Percentiles rank a stretch among this genome's conserved stretches.
phyloP scores from a whole-genome alignment of 2,113 vertebrate species.

The Carassius gibelio region DNA sequence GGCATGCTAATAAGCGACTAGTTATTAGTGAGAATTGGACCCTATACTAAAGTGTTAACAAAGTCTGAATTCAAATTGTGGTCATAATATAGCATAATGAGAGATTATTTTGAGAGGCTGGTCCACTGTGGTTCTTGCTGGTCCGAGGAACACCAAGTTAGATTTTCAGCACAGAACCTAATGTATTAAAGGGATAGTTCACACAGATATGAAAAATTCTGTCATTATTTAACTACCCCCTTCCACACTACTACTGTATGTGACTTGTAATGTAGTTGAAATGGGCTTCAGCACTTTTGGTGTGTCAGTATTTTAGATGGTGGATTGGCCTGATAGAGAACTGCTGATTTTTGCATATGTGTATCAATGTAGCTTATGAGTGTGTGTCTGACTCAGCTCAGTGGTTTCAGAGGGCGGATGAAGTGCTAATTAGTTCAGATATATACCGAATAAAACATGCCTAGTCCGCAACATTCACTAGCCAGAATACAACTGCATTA shows the following conservation, averaged over 20 bases:
- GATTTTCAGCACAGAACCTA: not conserved
- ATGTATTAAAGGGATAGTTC: not conserved
- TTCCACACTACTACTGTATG: not conserved
- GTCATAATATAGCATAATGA: too few species aligned
- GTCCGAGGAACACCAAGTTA: too few species aligned
- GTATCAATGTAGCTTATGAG: conserved; percentile 7
- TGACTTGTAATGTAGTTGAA: not conserved
- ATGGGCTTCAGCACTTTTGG: not conserved
- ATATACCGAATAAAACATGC: conserved; percentile 29
- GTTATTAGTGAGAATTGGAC: too few species aligned
- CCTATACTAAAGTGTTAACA: too few species aligned
- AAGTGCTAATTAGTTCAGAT: conserved; percentile 51
- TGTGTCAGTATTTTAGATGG: not conserved
- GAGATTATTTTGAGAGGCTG: too few species aligned
- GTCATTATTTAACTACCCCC: too few species aligned
- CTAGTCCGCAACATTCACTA: conserved; percentile 28
- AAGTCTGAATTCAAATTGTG: too few species aligned
- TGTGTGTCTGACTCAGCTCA: conserved; percentile 36
- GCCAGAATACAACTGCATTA: conserved; percentile 47
- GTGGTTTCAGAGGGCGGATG: conserved; percentile 35
- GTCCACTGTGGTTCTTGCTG: too few species aligned
- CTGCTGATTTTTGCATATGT: conserved; percentile 24
- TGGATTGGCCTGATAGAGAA: not conserved
- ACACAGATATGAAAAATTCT: too few species aligned
- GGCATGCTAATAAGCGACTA: too few species aligned